Base-by-base conservation (phyloP, 92 coral and sea anemone genomes). In the Pocillopora meandrina region DNA sequence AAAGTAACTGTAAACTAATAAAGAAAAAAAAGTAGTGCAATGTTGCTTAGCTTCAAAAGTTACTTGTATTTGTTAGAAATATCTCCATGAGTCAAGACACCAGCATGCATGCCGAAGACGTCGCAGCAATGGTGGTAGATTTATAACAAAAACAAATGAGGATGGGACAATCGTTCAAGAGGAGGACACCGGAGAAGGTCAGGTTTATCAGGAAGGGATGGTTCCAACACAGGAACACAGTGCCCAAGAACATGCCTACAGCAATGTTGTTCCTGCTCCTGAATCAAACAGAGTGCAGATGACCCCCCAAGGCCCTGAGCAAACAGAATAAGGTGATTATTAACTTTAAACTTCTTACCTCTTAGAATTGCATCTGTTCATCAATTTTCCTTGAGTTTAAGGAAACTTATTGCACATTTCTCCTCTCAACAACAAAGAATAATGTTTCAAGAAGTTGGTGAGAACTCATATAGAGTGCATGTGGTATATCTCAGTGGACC, bases 41-140 rank as follows among this genome's bases (percentile, higher is more conserved):
- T 9, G 15, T n/a, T 10, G 10, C 2, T 67, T 68, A 68, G 15
- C 72, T 68, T 20, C 12, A 16, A 11, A 0, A 3, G 12, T 23
- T 20, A 21, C 56, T 31, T 72, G 13, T 5, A 9, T 79, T 61
- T 42, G 36, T 21, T 81, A 97, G 99, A 97, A 97, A 92, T 97
- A 97, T 65, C 97, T 97, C n/a, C 99, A 97, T 17, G 99, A 97
- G 88, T 97, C 99, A 20, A 91, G 99, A 26, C 99, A 97, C 84
- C 97, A 92, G 87, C 99, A 97, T 84, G 99, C 99, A 60, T 97
- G 99, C 75, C 89, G 99, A 74, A 87, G 99, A 58, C 88, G 93
- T 82, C 85, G 99, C 65, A 97, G 99, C 89, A 95, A 91, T 72
- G 99, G 99, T 12, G 99, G 99, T 10, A 65, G 99, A 72, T 96